Evolutionary conservation across 1,140 invertebrate species (phyloP), one percentile per base, ranked within the genome.

Genomic region (Lordiphosa mommai): DNA sequence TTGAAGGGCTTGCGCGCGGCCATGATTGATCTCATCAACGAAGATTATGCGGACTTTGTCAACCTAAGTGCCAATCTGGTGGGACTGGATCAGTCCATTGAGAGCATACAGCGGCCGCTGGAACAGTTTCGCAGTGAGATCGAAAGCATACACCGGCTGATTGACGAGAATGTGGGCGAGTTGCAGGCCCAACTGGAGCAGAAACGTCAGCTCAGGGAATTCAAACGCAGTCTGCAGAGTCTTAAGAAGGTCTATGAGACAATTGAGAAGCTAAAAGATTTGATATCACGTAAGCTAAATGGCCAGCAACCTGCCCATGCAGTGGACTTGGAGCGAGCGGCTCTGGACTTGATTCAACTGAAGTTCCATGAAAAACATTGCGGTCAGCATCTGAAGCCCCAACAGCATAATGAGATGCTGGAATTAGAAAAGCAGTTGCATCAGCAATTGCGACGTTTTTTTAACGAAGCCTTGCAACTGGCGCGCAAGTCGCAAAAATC

Each of bases 41-140:
- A 97, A 88, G 97, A 99, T 87, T 99, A 99, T 90, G 95, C 95
- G 2, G 97, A 99, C 89, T 99, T 99, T 92, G 96, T 99, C 4
- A 98, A 97, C 90, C 90, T 99, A 32, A 98, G 97, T 20, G 96
- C 96, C 13, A 98, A 97, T 90, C 90, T 99, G 60, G 96, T 97
- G 77, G 96, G 96, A 1, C 91, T 98, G 43, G 96, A 98, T 89
- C 95, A 96, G 87, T 93, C 93, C 3, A 96, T 98, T 51, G 91
- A 93, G 51, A 94, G 93, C 72, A 92, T 98, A 48, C 93, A 94
- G 88, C 88, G 90, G 37, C 96, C 96, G 13, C 89, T 98, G 29
- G 92, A 92, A 27, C 93, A 95, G 66, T 90, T 97, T 9, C 93
- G 93, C 85, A 93, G 95, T 76, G 95, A 97, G 93, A 92, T 97